Conservation (phyloP, 2,888 invertebrate species). For the Rotaria sp. region DNA sequence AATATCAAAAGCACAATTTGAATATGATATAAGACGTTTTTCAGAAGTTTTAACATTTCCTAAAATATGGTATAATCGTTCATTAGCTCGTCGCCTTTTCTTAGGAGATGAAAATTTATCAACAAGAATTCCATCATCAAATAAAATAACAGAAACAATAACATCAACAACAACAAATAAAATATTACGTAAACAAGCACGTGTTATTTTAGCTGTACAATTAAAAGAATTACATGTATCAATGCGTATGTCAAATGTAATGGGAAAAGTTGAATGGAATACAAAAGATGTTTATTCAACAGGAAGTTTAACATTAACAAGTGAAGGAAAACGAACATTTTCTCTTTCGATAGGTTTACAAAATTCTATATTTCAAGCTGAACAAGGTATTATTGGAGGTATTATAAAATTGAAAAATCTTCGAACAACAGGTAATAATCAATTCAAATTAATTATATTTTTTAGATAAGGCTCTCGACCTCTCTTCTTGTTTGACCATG, state of each 20-base stretch:
- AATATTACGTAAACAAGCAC: constrained; percentile 61
- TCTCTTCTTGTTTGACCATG: no score
- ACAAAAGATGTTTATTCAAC: constrained; percentile 30
- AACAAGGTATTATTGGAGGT: constrained; percentile 93
- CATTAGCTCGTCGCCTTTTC: constrained; percentile 82
- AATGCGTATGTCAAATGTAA: constrained; percentile 99
- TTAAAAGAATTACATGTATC: constrained; percentile 89
- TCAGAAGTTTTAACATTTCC: constrained; percentile 95
- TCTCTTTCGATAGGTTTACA: constrained; percentile 65
- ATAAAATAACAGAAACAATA: neutral
- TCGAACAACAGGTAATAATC: constrained; percentile 64
- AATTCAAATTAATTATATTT: neutral
- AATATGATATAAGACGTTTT: constrained; percentile 92
- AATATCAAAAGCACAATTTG: constrained; percentile 64
- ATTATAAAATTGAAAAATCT: constrained; percentile 81
- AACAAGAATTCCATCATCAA: neutral
- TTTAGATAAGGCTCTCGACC: no score
- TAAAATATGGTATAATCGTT: constrained; percentile 92
- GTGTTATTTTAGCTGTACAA: constrained; percentile 88
- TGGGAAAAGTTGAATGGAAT: constrained; percentile 76
- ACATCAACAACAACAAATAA: neutral
- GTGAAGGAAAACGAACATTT: constrained; percentile 18
- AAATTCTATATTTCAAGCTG: constrained; percentile 83
- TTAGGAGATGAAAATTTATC: constrained; percentile 44
- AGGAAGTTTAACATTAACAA: constrained; percentile 29